Conservation (phyloP, 2,797 vertebrate genomes). For the Meda fulgida region DNA sequence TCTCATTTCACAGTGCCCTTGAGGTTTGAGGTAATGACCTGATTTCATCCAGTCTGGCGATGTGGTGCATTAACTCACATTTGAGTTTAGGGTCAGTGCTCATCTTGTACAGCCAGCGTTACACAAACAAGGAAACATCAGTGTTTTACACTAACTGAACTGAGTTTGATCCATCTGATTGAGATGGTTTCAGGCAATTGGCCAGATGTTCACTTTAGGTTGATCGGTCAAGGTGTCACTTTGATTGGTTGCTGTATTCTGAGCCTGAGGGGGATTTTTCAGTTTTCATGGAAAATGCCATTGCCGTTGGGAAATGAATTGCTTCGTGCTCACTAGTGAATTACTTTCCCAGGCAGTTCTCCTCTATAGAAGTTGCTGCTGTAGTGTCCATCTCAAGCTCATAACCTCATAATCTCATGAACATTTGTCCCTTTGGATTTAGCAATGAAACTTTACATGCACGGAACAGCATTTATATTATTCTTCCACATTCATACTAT, state of each 20-base stretch:
- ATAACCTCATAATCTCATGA: background rate
- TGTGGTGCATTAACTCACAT: background rate
- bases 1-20: slow-evolving; percentile 5
- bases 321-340: background rate
- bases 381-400: background rate
- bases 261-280: slow-evolving; percentile 13
- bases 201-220: background rate
- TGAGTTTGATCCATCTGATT: background rate
- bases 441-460: background rate
- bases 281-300: background rate
- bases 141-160: background rate
- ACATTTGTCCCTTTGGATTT: background rate
- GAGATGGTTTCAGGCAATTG: background rate
- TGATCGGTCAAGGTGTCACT: background rate
- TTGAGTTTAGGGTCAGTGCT: background rate
- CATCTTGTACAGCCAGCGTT: background rate
- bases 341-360: background rate
- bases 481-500: background rate
- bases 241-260: slow-evolving; percentile 2
- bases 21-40: background rate
- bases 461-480: background rate
- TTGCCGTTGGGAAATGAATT: slow-evolving; percentile 11
- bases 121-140: background rate
- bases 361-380: background rate
- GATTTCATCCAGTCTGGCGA: background rate